Conservation (phyloP, 2,797 vertebrate species). For the Malurus leucopterus region DNA sequence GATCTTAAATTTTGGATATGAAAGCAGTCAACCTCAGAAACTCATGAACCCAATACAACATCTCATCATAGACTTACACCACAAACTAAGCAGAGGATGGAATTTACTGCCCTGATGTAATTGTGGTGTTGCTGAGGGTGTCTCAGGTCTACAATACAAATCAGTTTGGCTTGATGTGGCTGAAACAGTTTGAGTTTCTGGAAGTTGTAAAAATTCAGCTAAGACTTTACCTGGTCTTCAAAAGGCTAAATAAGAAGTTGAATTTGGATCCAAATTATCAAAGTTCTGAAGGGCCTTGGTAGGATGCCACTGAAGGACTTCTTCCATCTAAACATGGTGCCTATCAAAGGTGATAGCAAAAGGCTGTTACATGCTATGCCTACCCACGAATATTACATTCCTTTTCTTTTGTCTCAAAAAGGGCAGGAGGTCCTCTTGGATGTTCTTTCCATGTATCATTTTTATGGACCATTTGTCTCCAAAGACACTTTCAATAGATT, state of each 20-base stretch:
- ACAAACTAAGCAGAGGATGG: not conserved
- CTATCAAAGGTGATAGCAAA: not conserved
- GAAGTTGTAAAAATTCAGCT: not conserved
- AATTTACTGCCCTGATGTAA: not conserved
- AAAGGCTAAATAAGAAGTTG: not conserved
- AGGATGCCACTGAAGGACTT: not conserved
- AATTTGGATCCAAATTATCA: not conserved
- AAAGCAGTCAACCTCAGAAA: not conserved
- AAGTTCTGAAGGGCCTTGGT: not conserved
- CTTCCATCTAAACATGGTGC: not conserved
- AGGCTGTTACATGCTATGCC: not conserved
- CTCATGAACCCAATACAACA: not conserved
- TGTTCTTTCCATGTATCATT: not conserved
- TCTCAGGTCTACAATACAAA: not conserved
- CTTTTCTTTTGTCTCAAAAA: not conserved
- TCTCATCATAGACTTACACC: not conserved
- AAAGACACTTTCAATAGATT: not conserved
- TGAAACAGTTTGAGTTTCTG: not conserved
- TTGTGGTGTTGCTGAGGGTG: not conserved
- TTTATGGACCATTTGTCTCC: not conserved
- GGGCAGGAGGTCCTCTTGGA: not conserved
- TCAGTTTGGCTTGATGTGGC: not conserved
- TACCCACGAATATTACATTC: not conserved
- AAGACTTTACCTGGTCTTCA: not conserved
- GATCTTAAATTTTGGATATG: not conserved